Percentiles rank a stretch among this genome's conserved stretches.
These are phyloP conservation scores for Trogon surrucura DNA, from an alignment of 2,113 vertebrate species.

Conservation along the genomic window DNA sequence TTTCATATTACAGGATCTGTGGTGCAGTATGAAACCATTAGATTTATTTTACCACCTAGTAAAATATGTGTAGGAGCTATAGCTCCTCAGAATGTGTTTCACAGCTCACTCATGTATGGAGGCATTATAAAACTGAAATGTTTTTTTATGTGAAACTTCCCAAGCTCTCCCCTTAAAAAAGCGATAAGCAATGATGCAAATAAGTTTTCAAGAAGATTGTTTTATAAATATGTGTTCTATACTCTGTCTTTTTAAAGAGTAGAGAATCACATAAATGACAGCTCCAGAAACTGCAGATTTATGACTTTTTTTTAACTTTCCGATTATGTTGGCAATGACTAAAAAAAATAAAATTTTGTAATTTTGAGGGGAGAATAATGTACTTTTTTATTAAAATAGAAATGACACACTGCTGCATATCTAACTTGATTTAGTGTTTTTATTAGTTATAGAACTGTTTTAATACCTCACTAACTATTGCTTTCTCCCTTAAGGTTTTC, in stretches of 20 bases:
- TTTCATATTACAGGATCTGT: not conserved
- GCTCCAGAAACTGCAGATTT: conserved; percentile 83
- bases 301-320: conserved; percentile 83
- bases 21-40: not conserved
- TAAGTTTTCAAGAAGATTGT: conserved; percentile 74
- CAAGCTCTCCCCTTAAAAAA: conserved; percentile 45
- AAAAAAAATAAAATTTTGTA: conserved; percentile 87
- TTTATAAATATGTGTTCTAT: conserved; percentile 71
- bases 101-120: conserved; percentile 44
- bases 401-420: conserved; percentile 89
- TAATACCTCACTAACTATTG: conserved; percentile 95
- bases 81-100: not conserved
- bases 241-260: conserved; percentile 75
- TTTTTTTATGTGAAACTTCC: conserved; percentile 76
- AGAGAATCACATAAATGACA: conserved; percentile 79
- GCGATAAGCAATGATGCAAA: conserved; percentile 53
- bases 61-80: not conserved
- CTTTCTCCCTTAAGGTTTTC: conserved; percentile 88
- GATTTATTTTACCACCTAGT: not conserved
- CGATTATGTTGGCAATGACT: conserved; percentile 82
- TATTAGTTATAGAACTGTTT: conserved; percentile 98
- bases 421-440: conserved; percentile 95
- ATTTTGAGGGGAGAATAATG: conserved; percentile 88
- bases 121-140: conserved; percentile 60
- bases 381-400: conserved; percentile 90